Conservation (phyloP, 2,888 invertebrate genomes). For the Epirrhoe alternata region DNA sequence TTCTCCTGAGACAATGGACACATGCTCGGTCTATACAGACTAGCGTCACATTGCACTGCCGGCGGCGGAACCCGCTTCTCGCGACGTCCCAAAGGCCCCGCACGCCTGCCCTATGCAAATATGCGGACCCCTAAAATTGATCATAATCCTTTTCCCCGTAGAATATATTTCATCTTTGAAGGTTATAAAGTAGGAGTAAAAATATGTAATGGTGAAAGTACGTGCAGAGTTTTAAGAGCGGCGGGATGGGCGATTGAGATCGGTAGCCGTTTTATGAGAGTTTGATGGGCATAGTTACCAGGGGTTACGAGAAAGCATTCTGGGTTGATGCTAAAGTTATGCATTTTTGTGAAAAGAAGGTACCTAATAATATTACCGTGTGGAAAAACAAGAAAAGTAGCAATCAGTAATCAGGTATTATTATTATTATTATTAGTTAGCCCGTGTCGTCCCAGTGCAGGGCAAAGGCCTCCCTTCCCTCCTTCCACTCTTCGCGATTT, state of each 20-base stretch:
- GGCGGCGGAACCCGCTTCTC: slow-evolving; percentile 57
- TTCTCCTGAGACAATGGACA: slow-evolving; percentile 50
- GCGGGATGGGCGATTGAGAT: slow-evolving; percentile 16
- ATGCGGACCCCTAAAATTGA: slow-evolving; percentile 69
- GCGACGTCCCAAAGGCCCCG: slow-evolving; percentile 54
- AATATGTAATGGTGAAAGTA: slow-evolving; percentile 45
- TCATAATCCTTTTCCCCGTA: slow-evolving; percentile 56
- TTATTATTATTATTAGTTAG: too few species aligned
- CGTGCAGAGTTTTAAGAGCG: slow-evolving; percentile 39
- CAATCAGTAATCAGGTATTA: too few species aligned
- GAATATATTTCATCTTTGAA: slow-evolving; percentile 48
- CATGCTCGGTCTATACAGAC: slow-evolving; percentile 56
- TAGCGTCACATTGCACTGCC: slow-evolving; percentile 62
- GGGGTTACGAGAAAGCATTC: slow-evolving; percentile 1
- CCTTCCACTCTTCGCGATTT: too few species aligned
- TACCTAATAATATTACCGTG: not conserved
- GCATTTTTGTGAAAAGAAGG: not conserved
- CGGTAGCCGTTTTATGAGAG: slow-evolving; percentile 22
- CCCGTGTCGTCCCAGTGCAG: too few species aligned
- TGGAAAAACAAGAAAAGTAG: slow-evolving; percentile 1
- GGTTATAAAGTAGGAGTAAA: slow-evolving; percentile 48
- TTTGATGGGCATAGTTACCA: slow-evolving; percentile 12
- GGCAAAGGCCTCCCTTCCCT: too few species aligned
- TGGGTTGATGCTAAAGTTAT: not conserved
- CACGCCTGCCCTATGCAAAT: slow-evolving; percentile 80